phyloP scores from a whole-genome alignment of 2,113 vertebrate genomes.

The Dendrocopos noguchii region DNA sequence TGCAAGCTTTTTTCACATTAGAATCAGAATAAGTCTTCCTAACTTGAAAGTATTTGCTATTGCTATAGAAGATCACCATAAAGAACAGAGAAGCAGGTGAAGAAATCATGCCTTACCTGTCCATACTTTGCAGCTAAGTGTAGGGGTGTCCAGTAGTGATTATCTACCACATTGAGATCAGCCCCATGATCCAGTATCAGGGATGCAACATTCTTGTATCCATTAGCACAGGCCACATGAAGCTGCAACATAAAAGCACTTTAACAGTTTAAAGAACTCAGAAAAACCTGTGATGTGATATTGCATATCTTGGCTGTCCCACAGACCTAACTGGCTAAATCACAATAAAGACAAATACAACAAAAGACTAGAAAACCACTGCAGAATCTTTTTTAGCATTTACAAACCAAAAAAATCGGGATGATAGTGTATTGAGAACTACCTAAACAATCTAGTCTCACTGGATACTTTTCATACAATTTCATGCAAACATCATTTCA shows the following conservation, averaged over 20 bases:
- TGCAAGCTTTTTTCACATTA: background rate
- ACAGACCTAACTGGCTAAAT: background rate
- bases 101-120: constrained; percentile 80
- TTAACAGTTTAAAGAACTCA: background rate
- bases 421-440: background rate
- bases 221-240: constrained; percentile 91
- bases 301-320: background rate
- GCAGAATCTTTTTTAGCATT: background rate
- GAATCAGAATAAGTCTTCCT: background rate
- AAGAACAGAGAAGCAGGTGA: background rate
- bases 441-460: background rate
- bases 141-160: constrained; percentile 89
- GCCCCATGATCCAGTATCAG: constrained; percentile 84
- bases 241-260: constrained; percentile 73
- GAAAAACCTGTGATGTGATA: fast-evolving
- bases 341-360: fast-evolving
- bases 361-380: background rate
- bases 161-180: constrained; percentile 82
- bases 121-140: constrained; percentile 95
- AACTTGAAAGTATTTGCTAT: background rate
- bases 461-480: background rate
- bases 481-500: background rate
- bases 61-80: background rate
- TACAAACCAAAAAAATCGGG: background rate
- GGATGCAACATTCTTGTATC: constrained; percentile 86